A percentile compares a stretch with the other conserved stretches of the same genome.
Evolutionary conservation across 2,797 vertebrate species (phyloP).

Genomic region (Sebastes minor): DNA sequence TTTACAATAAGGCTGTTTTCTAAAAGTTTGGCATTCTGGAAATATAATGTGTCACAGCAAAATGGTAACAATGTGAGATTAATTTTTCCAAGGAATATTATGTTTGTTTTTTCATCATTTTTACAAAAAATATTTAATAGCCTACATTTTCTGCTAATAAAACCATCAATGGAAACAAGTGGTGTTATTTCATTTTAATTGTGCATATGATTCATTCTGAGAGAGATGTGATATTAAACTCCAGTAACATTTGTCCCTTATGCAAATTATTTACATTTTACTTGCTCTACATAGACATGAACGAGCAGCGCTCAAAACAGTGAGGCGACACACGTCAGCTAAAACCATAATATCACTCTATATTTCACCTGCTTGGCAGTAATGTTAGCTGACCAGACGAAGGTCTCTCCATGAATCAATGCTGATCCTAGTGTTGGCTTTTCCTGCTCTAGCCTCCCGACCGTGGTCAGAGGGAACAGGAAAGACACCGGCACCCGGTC

Average conservation of each 20-base stretch:
- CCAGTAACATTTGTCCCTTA: background rate
- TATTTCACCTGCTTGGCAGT: no score
- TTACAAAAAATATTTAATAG: conserved; percentile 1
- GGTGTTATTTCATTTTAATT: background rate
- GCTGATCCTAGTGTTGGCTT: no score
- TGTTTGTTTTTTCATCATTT: conserved; percentile 22
- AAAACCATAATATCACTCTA: no score
- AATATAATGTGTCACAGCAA: background rate
- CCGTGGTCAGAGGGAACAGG: no score
- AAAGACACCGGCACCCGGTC: no score
- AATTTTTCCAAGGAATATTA: background rate
- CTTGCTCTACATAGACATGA: no score
- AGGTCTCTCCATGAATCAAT: no score
- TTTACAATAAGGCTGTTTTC: background rate
- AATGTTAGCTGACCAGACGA: no score
- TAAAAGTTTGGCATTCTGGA: background rate
- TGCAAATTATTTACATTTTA: no score
- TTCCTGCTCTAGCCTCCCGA: no score
- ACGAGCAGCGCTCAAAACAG: no score
- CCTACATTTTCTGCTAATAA: conserved; percentile 36
- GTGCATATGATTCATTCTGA: background rate
- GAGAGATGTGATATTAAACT: background rate
- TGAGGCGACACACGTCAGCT: no score
- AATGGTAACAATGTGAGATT: background rate
- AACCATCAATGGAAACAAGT: background rate